Conservation (phyloP, 30 jellyfish, hydroid and myxozoan species). For the Cassiopea andromeda region DNA sequence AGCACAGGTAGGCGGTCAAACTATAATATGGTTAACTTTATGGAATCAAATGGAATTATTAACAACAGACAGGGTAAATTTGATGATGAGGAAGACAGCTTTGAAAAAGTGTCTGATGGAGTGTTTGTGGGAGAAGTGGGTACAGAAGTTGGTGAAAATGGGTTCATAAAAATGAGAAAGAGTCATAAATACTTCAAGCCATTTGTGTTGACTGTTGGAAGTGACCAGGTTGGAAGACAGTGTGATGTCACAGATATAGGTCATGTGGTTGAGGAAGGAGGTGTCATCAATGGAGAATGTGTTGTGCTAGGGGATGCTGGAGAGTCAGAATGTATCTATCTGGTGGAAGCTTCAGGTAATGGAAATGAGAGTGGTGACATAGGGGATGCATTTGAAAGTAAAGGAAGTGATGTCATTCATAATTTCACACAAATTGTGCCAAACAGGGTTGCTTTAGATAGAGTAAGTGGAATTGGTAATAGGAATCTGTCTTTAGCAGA, state of each 20-base stretch:
- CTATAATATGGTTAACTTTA: background rate
- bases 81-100: background rate
- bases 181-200: too few species aligned
- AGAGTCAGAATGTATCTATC: background rate
- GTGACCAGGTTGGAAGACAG: too few species aligned
- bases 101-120: background rate
- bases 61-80: background rate
- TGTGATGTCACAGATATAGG: too few species aligned
- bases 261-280: background rate
- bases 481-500: background rate
- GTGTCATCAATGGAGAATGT: background rate
- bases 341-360: background rate
- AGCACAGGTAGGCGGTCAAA: background rate
- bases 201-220: too few species aligned
- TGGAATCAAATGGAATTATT: background rate
- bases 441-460: background rate
- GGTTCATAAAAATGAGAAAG: background rate
- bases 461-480: background rate
- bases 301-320: background rate
- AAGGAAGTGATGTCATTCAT: too few species aligned
- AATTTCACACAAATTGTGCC: too few species aligned
- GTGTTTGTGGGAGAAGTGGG: background rate
- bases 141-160: background rate
- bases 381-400: background rate
- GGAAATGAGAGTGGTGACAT: background rate